phyloP scores from a whole-genome alignment of 2,888 invertebrate genomes.

The Luperina testacea region DNA sequence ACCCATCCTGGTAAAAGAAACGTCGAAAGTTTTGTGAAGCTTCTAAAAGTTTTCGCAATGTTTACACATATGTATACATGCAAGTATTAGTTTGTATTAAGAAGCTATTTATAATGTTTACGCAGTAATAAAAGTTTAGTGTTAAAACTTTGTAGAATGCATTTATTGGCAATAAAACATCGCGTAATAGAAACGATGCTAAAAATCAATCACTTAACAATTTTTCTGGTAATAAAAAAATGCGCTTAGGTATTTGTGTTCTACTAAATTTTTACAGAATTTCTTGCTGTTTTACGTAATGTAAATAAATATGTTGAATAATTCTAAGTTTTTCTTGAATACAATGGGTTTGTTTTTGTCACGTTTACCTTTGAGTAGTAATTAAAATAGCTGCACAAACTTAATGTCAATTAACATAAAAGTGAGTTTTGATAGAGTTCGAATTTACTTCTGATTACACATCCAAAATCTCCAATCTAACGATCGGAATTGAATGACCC shows the following conservation, averaged over 20 bases:
- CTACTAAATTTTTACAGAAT: background rate
- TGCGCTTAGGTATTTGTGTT: background rate
- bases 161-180: slow-evolving; percentile 3
- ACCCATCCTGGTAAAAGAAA: slow-evolving; percentile 19
- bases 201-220: background rate
- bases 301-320: background rate
- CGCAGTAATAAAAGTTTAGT: background rate
- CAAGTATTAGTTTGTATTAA: background rate
- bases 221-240: slow-evolving; percentile 6
- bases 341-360: background rate
- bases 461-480: background rate
- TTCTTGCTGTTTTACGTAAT: background rate
- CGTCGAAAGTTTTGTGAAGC: background rate
- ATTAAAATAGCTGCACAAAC: background rate
- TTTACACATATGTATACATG: no score
- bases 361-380: background rate
- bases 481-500: no score
- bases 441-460: no score
- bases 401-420: background rate
- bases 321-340: background rate
- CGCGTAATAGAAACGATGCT: background rate
- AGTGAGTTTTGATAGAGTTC: background rate
- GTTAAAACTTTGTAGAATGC: background rate
- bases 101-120: background rate
- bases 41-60: background rate